phyloP scores from a whole-genome alignment of 2,797 vertebrate species.

The Myotis vivesi region DNA sequence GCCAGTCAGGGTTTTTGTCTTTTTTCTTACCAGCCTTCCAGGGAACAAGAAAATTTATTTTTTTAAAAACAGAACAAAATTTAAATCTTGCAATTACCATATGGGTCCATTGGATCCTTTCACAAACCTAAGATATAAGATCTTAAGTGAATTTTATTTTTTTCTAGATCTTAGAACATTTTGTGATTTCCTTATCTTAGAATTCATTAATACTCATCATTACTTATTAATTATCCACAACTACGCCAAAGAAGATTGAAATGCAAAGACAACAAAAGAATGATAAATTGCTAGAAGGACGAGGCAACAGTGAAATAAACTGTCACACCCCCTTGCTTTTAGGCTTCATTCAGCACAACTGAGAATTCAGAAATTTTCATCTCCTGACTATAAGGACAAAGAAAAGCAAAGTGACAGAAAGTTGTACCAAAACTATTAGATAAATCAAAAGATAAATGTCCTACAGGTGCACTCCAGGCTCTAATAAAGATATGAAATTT shows the following conservation, averaged over 20 bases:
- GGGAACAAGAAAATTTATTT: conserved; percentile 41
- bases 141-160: conserved; percentile 4
- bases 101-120: neutral
- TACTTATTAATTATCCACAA: neutral
- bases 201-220: conserved; percentile 5
- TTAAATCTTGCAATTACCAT: conserved; percentile 21
- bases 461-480: neutral
- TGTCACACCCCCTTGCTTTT: neutral
- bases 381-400: neutral
- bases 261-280: neutral
- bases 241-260: conserved; percentile 22
- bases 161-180: conserved; percentile 7
- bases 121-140: conserved; percentile 17
- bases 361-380: conserved; percentile 8
- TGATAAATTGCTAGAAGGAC: neutral
- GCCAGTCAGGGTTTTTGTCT: neutral
- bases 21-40: neutral
- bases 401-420: conserved; percentile 12
- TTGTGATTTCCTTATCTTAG: neutral
- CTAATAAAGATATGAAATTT: conserved; percentile 1
- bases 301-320: conserved; percentile 8
- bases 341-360: neutral
- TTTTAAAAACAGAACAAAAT: conserved; percentile 4
- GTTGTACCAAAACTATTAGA: neutral
- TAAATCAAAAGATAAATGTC: neutral